phyloP scores from a whole-genome alignment of 2,113 vertebrate genomes.

The Pelodiscus sinensis region DNA sequence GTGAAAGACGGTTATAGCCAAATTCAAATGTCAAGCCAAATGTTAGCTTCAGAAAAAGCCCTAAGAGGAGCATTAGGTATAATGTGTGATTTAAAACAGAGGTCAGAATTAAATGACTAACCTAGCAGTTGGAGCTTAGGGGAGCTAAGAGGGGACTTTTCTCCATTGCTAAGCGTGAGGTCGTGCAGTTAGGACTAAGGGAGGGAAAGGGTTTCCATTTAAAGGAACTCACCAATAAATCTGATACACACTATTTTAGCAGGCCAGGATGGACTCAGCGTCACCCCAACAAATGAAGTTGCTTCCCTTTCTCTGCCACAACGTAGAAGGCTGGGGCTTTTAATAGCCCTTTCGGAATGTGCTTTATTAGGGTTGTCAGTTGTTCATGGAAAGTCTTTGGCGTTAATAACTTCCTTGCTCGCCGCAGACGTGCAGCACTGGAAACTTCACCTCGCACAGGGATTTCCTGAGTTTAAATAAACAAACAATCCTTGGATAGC shows the following conservation, averaged over 20 bases:
- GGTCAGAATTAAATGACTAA: neutral
- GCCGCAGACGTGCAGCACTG: neutral
- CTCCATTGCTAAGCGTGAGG: neutral
- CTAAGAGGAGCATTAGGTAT: accelerated
- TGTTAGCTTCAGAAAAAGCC: neutral
- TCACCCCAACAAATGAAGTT: neutral
- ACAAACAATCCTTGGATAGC: neutral
- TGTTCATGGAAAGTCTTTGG: neutral
- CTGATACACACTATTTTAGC: accelerated
- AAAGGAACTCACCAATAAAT: neutral
- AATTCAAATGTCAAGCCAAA: neutral
- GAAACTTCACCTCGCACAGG: neutral
- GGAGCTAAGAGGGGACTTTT: neutral
- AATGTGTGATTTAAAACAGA: neutral
- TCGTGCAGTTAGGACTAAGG: neutral
- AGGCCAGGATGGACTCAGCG: neutral
- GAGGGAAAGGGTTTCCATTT: neutral
- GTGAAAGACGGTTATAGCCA: neutral
- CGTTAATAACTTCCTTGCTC: neutral
- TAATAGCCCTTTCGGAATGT: neutral
- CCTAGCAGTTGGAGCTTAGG: neutral
- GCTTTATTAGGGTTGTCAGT: constrained; percentile 2
- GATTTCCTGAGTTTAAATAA: neutral
- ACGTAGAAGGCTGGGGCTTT: neutral
- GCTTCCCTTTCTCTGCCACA: neutral